Evolutionary conservation across 2,888 invertebrate genomes (phyloP).

Genomic region (Drosophila colorata): DNA sequence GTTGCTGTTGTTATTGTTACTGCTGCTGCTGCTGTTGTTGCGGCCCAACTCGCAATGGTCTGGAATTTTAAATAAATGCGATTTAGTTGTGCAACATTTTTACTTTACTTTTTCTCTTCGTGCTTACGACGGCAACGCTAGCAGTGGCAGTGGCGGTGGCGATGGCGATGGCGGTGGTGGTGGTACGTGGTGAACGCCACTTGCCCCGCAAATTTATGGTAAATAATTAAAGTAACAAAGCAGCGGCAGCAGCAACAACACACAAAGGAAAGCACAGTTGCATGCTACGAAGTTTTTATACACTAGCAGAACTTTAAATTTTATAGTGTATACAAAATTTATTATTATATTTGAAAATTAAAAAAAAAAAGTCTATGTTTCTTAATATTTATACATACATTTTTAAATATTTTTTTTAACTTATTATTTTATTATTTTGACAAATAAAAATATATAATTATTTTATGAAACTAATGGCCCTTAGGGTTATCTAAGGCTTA

Average conservation of each 20-base stretch:
- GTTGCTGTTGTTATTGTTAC: conserved; percentile 16
- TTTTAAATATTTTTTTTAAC: neutral
- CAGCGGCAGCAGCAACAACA: conserved; percentile 5
- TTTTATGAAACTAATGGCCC: too few relatives aligned
- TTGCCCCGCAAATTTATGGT: conserved; percentile 64
- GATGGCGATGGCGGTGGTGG: neutral
- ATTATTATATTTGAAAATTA: too few relatives aligned
- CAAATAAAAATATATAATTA: too few relatives aligned
- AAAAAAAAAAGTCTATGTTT: too few relatives aligned
- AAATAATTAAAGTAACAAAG: conserved; percentile 53
- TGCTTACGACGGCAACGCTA: conserved; percentile 13
- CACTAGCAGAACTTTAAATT: conserved; percentile 2
- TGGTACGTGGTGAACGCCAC: conserved; percentile 36
- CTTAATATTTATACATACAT: too few relatives aligned
- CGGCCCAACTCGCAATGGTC: conserved; percentile 65
- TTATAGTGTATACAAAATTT: neutral
- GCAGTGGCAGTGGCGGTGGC: neutral
- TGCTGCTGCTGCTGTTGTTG: conserved; percentile 32
- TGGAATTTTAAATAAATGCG: conserved; percentile 81
- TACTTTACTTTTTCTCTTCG: conserved; percentile 35
- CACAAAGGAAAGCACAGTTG: conserved; percentile 2
- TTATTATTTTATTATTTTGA: too few relatives aligned
- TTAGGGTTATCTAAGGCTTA: too few relatives aligned
- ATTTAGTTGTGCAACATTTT: conserved; percentile 76
- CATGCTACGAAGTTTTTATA: conserved; percentile 3